Percentiles rank a stretch among this genome's conserved stretches.
These are phyloP conservation scores for Fregata magnificens DNA, from an alignment of 2,113 vertebrate genomes.

Conservation along the genomic window DNA sequence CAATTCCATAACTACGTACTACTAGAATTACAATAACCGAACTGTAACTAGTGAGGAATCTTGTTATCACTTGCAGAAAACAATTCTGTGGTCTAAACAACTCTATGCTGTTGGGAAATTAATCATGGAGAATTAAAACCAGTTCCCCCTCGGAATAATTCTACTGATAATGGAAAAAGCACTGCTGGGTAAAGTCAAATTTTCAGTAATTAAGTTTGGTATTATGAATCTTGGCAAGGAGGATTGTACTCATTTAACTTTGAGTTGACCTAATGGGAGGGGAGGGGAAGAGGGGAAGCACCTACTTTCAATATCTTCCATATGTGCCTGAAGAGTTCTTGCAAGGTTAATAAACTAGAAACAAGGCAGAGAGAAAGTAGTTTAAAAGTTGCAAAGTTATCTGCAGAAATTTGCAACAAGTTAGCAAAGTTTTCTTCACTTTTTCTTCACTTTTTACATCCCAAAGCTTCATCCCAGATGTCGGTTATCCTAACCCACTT, in stretches of 20 bases:
- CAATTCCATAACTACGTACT: neutral
- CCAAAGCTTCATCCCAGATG: neutral
- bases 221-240: slow-evolving; percentile 42
- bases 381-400: slow-evolving; percentile 78
- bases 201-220: neutral
- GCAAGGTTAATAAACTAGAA: slow-evolving; percentile 99
- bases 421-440: slow-evolving; percentile 64
- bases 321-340: slow-evolving; percentile 97
- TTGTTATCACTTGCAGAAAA: neutral
- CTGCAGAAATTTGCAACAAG: slow-evolving; percentile 64
- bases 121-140: neutral
- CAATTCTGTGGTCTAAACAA: neutral
- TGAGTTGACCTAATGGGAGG: slow-evolving; percentile 54
- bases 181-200: neutral
- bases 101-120: neutral
- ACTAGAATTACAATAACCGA: neutral
- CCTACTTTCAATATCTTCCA: slow-evolving; percentile 99
- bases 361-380: slow-evolving; percentile 81
- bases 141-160: neutral
- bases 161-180: neutral
- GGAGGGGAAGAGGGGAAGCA: slow-evolving; percentile 65
- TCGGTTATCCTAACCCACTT: neutral
- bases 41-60: neutral
- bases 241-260: slow-evolving; percentile 49
- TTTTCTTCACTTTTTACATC: slow-evolving; percentile 41